Conservation (phyloP, 2,888 invertebrate species). For the Margaritifera margaritifera region DNA sequence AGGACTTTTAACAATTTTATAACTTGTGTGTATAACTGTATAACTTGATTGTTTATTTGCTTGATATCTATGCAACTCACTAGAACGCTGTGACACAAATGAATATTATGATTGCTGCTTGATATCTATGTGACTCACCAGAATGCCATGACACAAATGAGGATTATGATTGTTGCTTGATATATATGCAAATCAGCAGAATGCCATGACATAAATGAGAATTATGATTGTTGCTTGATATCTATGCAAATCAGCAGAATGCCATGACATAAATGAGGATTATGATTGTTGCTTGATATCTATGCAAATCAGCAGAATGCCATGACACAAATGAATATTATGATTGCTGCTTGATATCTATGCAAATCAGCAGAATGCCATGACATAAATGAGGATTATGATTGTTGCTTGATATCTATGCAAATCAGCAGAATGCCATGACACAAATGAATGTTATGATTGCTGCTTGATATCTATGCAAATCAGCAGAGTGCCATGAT, state of each 20-base stretch:
- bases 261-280: constrained; percentile 95
- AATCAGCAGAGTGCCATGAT: no score
- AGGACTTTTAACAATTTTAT: constrained; percentile 78
- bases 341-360: no score
- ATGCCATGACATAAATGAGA: background rate
- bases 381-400: background rate
- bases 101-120: constrained; percentile 89
- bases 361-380: background rate
- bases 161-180: no score
- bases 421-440: constrained; percentile 94
- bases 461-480: constrained; percentile 79
- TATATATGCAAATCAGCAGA: background rate
- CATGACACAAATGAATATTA: no score
- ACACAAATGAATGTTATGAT: constrained; percentile 92
- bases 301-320: no score
- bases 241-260: constrained; percentile 83
- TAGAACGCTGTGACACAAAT: constrained; percentile 95
- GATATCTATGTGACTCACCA: no score
- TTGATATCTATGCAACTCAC: background rate
- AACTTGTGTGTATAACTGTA: no score
- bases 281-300: constrained; percentile 91
- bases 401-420: background rate
- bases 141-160: no score
- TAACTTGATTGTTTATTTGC: no score
- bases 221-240: background rate